Evolutionary conservation across 2,113 vertebrate species (phyloP), one percentile per base, ranked within the genome.

Genomic region (Platanista minor): DNA sequence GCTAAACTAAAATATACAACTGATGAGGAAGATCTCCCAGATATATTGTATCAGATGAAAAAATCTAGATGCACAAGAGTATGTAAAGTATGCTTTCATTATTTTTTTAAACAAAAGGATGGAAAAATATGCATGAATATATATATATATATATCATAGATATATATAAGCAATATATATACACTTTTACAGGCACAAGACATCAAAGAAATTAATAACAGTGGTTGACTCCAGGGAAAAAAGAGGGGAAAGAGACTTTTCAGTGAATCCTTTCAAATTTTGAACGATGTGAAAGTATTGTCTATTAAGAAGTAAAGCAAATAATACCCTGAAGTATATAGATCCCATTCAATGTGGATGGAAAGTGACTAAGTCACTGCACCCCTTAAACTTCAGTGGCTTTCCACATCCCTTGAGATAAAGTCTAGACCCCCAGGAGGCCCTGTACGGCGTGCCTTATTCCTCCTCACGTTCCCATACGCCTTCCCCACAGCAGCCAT

Each of bases 241-340:
- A 31, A 84, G 17, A 72, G 9, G 12, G 12, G 54, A 29, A 59
- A 54, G 43, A 78, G 61, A 61, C 18, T 78, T 91, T 87, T 59
- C 78, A 74, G 20, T 12, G 25, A 87, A 46, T 82, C 2, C 27
- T 93, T 94, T 61, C 23, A 54, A 69, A 61, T 72, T 93, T 49
- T 66, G 64, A 88, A 33, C 12, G 39, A 36, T 41, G 46, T 39
- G 33, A 54, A 88, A 86, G 27, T 41, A 72, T 82, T 46, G 36
- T 43, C 3, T 77, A 11, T 54, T 88, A 57, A 74, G 87, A 95
- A 93, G 18, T 49, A 59, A 87, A 86, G 74, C 43, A 78, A 94
- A 57, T 94, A 94, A 75, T n/a, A 46, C 46, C 29, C 6, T 49
- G 1, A 57, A 52, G 39, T n/a, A 5, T 31, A 52, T 27, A 33